These are phyloP conservation scores for Himalopsyche tibetana DNA, from an alignment of 2,888 invertebrate species.

Conservation along the genomic window DNA sequence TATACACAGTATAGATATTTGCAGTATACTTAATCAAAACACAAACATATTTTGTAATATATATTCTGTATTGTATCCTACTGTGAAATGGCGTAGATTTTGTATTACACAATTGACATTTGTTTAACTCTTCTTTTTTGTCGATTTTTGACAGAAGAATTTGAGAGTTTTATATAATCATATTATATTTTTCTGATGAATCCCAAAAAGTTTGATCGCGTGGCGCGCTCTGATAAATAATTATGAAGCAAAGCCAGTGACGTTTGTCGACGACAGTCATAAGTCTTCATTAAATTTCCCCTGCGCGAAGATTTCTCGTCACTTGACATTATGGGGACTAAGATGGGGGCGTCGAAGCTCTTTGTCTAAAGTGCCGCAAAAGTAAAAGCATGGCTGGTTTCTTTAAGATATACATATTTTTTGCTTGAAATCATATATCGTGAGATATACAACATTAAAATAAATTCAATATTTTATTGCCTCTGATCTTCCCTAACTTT, in stretches of 20 bases:
- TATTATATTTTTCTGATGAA: neutral
- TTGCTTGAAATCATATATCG: neutral
- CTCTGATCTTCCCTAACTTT: too few species aligned
- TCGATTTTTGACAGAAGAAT: too few species aligned
- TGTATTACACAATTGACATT: too few species aligned
- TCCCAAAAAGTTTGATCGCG: constrained; percentile 45
- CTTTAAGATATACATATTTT: neutral
- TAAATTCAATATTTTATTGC: too few species aligned
- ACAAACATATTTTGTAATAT: too few species aligned
- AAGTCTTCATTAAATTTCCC: constrained; percentile 66
- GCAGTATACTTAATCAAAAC: too few species aligned
- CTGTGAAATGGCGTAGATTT: too few species aligned
- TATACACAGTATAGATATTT: too few species aligned
- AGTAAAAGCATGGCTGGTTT: neutral
- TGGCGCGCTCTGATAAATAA: constrained; percentile 56
- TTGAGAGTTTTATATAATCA: too few species aligned
- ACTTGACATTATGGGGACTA: constrained; percentile 50
- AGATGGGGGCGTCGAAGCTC: constrained; percentile 41
- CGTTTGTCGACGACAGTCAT: constrained; percentile 66
- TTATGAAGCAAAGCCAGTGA: constrained; percentile 61
- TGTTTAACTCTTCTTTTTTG: too few species aligned
- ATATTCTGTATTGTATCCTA: too few species aligned
- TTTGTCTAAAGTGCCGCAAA: constrained; percentile 49
- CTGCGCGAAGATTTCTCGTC: constrained; percentile 61
- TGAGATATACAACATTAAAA: neutral